These are phyloP conservation scores for Tetragonula clypearis DNA, from an alignment of 1,140 invertebrate genomes.

Conservation along the genomic window DNA sequence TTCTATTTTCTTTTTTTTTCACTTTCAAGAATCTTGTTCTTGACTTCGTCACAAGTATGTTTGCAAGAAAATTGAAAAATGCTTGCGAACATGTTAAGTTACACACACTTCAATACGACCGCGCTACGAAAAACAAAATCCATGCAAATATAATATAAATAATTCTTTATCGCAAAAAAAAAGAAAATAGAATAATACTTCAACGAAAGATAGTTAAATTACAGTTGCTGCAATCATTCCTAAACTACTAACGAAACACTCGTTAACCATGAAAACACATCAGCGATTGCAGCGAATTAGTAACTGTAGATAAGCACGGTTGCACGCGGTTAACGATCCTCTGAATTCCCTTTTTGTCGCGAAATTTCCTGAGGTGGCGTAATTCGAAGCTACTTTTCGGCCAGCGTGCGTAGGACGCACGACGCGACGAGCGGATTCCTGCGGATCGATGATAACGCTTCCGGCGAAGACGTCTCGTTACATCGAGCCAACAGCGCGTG, in stretches of 20 bases:
- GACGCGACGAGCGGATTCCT: neutral
- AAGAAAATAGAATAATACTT: no score
- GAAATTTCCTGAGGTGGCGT: neutral
- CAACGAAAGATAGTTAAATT: neutral
- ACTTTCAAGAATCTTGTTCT: neutral
- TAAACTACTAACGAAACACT: neutral
- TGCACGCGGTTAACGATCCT: neutral
- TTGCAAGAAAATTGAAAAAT: neutral
- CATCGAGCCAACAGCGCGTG: slow-evolving; percentile 22
- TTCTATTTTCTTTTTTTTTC: neutral
- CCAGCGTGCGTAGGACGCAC: neutral
- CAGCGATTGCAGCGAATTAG: neutral
- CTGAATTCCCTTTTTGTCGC: neutral
- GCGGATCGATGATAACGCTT: slow-evolving; percentile 45
- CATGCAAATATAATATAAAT: neutral
- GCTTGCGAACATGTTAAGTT: neutral
- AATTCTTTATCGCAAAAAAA: neutral
- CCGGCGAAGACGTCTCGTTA: slow-evolving; percentile 42
- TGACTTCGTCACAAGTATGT: neutral
- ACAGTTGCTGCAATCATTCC: neutral
- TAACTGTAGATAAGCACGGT: no score
- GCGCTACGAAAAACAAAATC: neutral
- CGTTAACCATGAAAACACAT: neutral
- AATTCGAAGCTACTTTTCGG: neutral
- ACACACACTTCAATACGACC: neutral